Evolutionary conservation across 2,888 invertebrate genomes (phyloP).

Genomic region (Platycheirus albimanus): DNA sequence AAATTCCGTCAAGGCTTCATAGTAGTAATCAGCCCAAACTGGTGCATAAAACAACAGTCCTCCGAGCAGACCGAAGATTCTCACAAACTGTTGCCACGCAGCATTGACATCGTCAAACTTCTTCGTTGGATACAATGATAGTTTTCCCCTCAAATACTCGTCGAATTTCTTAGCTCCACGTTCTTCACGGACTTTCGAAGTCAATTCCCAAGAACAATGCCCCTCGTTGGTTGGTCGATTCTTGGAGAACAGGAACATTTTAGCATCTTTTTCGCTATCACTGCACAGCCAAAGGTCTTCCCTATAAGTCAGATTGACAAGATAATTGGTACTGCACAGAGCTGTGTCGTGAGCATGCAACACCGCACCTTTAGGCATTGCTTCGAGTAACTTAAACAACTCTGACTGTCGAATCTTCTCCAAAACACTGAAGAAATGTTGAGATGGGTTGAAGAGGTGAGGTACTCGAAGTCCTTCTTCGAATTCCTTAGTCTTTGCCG

Average conservation of each 20-base stretch:
- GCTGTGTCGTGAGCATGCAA: constrained; percentile 89
- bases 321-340: constrained; percentile 85
- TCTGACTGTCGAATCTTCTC: constrained; percentile 85
- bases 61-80: constrained; percentile 84
- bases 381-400: constrained; percentile 86
- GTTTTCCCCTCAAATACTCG: constrained; percentile 83
- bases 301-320: constrained; percentile 86
- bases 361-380: constrained; percentile 90
- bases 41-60: constrained; percentile 86
- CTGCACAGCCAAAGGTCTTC: constrained; percentile 84
- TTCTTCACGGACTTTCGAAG: constrained; percentile 76
- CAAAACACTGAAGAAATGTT: constrained; percentile 87
- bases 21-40: constrained; percentile 87
- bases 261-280: constrained; percentile 64
- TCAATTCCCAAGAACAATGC: constrained; percentile 77
- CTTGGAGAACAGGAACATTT: constrained; percentile 76
- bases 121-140: constrained; percentile 84
- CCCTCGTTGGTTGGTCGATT: constrained; percentile 58
- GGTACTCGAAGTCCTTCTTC: constrained; percentile 84
- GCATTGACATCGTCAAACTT: constrained; percentile 84
- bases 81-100: constrained; percentile 85
- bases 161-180: constrained; percentile 83
- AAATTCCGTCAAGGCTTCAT: constrained; percentile 85
- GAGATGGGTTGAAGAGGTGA: constrained; percentile 85
- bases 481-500: constrained; percentile 84